These are phyloP conservation scores for Drosophila tropicalis DNA, from an alignment of 1,140 invertebrate genomes.

Conservation along the genomic window DNA sequence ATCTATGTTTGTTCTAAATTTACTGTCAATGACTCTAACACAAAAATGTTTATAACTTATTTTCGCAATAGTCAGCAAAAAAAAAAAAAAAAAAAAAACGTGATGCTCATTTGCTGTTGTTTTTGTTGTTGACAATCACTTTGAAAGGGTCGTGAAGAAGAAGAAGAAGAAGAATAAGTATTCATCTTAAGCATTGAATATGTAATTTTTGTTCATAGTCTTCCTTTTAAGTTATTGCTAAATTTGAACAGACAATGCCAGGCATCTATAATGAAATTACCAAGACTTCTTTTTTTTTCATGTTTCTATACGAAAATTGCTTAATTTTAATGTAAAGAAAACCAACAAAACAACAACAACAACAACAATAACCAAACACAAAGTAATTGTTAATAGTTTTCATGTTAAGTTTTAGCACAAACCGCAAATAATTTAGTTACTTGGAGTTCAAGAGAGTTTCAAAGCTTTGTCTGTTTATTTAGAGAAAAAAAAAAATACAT, in stretches of 20 bases:
- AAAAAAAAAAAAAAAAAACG: constrained; percentile 37
- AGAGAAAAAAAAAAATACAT: constrained; percentile 21
- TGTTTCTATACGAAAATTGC: constrained; percentile 38
- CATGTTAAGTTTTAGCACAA: constrained; percentile 31
- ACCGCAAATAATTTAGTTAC: constrained; percentile 39
- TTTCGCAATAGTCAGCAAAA: constrained; percentile 62
- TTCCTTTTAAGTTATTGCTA: constrained; percentile 25
- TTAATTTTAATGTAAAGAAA: constrained; percentile 36
- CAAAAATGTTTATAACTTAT: constrained; percentile 59
- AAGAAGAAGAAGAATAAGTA: too few relatives aligned
- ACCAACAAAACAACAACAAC: constrained; percentile 3
- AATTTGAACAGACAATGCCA: constrained; percentile 45
- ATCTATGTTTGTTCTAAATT: constrained; percentile 46
- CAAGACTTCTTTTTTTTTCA: constrained; percentile 41
- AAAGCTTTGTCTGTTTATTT: constrained; percentile 3
- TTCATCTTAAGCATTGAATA: constrained; percentile 61
- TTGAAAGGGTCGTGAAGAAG: constrained; percentile 73
- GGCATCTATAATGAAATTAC: constrained; percentile 56
- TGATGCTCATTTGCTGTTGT: constrained; percentile 15
- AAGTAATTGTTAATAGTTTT: constrained; percentile 26
- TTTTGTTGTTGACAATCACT: constrained; percentile 55
- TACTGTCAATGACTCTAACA: constrained; percentile 42
- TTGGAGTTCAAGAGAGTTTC: constrained; percentile 61
- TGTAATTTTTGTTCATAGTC: constrained; percentile 47
- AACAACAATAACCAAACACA: constrained; percentile 7